Base-by-base conservation (phyloP, 2,797 vertebrate genomes). In the Esox masquinongy region DNA sequence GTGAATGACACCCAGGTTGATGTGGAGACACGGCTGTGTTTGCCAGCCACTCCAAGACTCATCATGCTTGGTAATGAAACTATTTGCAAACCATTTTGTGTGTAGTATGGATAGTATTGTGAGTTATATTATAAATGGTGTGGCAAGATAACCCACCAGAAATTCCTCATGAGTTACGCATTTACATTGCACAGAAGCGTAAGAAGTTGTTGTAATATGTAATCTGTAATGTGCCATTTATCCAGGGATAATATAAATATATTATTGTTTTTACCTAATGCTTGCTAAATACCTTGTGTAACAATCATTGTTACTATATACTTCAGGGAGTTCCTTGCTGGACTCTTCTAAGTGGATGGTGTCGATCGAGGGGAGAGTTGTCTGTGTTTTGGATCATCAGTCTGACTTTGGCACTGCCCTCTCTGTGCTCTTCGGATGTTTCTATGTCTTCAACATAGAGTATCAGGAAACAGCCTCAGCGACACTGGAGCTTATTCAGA, bases 261-360 rank as follows among this genome's bases (percentile, higher is more conserved):
- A 16, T 64, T 31, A 16, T 66, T 17, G 14, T 64, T 0, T 64
- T 4, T 22, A 24, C 22, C 56, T 61, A 24, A 22, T 47, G 43
- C 3, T 61, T 61, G 4, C 9, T 3, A 24, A 24, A 61, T 61
- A 59, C 22, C 2, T 59, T 59, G n/a, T 59, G 9, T 24, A 59
- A 59, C n/a, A 11, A 24, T 61, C 56, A 61, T 61, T 61, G 12
- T 61, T 24, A 24, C 56, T 22, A 5, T 61, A 24, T 61, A 61
- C 56, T 24, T 61, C 56, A 61, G 56, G 56, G 56, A 61, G 22
- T 61, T 61, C 56, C 56, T 24, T 61, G 56, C 56, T 61, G 56
- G 56, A 22, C 5, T 64, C 63, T 1, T 64, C 24, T 31, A 64
- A 64, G 15, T 64, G 63, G 63, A 64, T 64, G 63, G 4, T 64